Conservation (phyloP, 2,113 vertebrate genomes). For the Aldabrachelys gigantea region DNA sequence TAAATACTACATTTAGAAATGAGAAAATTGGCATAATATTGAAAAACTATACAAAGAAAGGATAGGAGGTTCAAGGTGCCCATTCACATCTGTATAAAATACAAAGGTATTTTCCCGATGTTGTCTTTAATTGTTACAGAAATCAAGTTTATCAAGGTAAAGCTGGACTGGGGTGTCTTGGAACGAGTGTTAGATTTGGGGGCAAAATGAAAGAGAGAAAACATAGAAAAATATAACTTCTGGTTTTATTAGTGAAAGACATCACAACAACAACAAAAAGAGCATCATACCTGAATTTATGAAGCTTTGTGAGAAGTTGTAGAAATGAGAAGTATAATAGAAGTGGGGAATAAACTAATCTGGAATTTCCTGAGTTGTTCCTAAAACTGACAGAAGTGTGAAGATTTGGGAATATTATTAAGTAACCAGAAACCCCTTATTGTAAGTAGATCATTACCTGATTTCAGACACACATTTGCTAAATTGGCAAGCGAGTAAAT, state of each 20-base stretch:
- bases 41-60: background rate
- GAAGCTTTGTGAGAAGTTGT: rapidly evolving
- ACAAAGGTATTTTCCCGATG: background rate
- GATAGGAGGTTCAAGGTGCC: background rate
- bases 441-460: background rate
- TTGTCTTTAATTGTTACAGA: background rate
- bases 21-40: background rate
- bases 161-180: background rate
- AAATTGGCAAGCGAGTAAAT: background rate
- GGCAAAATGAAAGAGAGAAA: background rate
- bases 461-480: background rate
- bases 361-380: background rate
- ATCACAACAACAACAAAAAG: rapidly evolving
- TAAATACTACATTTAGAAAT: background rate
- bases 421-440: background rate
- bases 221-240: background rate
- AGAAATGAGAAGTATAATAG: background rate
- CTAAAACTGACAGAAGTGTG: background rate
- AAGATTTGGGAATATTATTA: background rate
- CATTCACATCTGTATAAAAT: background rate
- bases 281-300: rapidly evolving
- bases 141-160: background rate
- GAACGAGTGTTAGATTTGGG: background rate
- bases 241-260: background rate
- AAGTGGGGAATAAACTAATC: background rate